These are phyloP conservation scores for Dasyprocta punctata DNA, from an alignment of 2,113 vertebrate genomes.

Conservation along the genomic window DNA sequence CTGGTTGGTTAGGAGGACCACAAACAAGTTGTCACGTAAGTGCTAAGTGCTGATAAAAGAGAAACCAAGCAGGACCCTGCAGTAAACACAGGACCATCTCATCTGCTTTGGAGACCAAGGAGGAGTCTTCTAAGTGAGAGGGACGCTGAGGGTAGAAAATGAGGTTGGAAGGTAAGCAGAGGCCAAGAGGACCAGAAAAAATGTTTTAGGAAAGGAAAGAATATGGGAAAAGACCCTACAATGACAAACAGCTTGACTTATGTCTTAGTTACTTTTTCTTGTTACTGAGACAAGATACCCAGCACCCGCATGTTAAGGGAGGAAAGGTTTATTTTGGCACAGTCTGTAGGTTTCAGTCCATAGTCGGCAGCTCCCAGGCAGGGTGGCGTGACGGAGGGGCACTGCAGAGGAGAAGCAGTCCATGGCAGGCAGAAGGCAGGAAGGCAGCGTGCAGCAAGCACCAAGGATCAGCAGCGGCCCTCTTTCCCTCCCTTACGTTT, in stretches of 20 bases:
- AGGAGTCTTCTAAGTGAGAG: background rate
- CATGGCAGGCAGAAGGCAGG: background rate
- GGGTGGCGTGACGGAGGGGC: background rate
- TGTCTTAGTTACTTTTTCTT: background rate
- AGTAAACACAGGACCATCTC: background rate
- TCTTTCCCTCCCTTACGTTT: background rate
- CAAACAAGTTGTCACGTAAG: background rate
- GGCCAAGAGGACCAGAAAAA: background rate
- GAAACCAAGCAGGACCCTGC: background rate
- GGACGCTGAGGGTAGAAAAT: background rate
- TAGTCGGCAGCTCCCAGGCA: too few species aligned
- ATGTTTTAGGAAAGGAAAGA: background rate
- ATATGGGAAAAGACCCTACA: background rate
- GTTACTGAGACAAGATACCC: background rate
- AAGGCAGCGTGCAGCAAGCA: background rate
- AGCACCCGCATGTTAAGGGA: background rate
- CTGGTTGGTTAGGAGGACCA: background rate
- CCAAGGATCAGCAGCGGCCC: background rate
- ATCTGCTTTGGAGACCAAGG: background rate
- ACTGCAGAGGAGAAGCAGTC: background rate
- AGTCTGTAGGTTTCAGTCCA: background rate
- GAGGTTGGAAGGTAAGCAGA: background rate
- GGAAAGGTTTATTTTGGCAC: background rate
- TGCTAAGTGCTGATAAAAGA: background rate
- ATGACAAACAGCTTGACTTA: fast-evolving